Percentiles rank a stretch among this genome's conserved stretches.
Conservation (phyloP, 2,797 vertebrate genomes). For the Sebastes vulpes region DNA sequence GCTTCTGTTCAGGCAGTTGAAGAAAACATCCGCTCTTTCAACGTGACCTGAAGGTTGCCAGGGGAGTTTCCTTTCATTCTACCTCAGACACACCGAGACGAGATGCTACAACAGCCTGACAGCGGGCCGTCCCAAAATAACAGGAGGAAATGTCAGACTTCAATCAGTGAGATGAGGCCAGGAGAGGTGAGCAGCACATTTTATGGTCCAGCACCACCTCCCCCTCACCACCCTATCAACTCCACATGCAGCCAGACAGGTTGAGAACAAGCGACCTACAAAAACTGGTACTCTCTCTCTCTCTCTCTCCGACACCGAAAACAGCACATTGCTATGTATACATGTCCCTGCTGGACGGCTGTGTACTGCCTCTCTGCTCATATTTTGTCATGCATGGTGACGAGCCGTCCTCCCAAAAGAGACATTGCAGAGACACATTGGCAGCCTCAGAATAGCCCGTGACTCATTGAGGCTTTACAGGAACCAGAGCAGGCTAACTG, state of each 20-base stretch:
- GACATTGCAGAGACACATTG: neutral
- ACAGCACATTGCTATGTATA: neutral
- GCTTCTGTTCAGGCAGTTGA: neutral
- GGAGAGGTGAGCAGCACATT: slow-evolving; percentile 42
- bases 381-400: slow-evolving; percentile 5
- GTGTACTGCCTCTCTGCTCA: neutral
- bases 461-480: slow-evolving; percentile 36
- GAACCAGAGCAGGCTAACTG: slow-evolving; percentile 3
- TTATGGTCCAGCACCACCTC: slow-evolving; percentile 1
- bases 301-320: slow-evolving; percentile 10
- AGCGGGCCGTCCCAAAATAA: slow-evolving; percentile 62
- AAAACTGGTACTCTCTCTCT: neutral
- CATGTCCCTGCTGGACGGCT: neutral
- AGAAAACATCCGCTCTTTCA: slow-evolving; percentile 43
- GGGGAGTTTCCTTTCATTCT: slow-evolving; percentile 42
- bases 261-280: slow-evolving; percentile 17
- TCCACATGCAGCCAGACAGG: slow-evolving; percentile 12
- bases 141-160: slow-evolving; percentile 70
- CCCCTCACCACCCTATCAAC: neutral
- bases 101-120: slow-evolving; percentile 31
- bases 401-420: neutral
- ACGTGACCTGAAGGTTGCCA: slow-evolving; percentile 45
- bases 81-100: slow-evolving; percentile 27
- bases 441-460: slow-evolving; percentile 45
- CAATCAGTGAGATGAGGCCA: slow-evolving; percentile 57